Percentiles rank a stretch among this genome's conserved stretches.
Conservation (phyloP, 1,140 invertebrate genomes). For the Manduca sexta region DNA sequence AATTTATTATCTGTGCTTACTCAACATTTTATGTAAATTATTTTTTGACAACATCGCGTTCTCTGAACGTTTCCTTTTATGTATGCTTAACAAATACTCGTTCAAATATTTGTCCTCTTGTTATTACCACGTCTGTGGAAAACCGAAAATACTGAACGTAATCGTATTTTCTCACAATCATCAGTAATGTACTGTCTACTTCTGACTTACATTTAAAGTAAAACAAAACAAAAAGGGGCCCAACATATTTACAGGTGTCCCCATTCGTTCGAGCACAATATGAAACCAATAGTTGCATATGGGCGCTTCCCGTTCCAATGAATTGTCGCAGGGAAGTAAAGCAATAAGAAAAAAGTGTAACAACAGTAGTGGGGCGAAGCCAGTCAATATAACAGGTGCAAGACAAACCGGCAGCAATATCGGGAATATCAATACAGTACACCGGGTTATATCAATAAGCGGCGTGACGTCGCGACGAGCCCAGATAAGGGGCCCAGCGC, state of each 20-base stretch:
- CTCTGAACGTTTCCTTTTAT: slow-evolving; percentile 17
- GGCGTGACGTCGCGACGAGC: slow-evolving; percentile 26
- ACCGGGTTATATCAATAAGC: slow-evolving; percentile 32
- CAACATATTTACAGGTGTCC: slow-evolving; percentile 21
- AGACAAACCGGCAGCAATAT: slow-evolving; percentile 55
- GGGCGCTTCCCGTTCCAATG: slow-evolving; percentile 18
- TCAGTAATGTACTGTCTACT: too few relatives aligned
- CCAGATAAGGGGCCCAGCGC: slow-evolving; percentile 30
- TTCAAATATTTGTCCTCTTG: too few relatives aligned
- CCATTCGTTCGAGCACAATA: slow-evolving; percentile 20
- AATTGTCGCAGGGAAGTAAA: slow-evolving; percentile 21
- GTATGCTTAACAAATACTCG: slow-evolving; percentile 14
- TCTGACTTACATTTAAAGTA: too few relatives aligned
- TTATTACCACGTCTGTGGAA: too few relatives aligned
- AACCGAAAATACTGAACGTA: too few relatives aligned
- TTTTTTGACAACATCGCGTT: slow-evolving; percentile 28
- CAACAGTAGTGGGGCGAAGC: slow-evolving; percentile 19
- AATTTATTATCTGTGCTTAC: slow-evolving; percentile 45
- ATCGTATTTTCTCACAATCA: too few relatives aligned
- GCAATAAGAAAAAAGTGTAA: slow-evolving; percentile 32
- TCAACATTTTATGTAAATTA: slow-evolving; percentile 62
- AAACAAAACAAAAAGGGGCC: slow-evolving; percentile 20
- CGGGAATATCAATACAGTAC: slow-evolving; percentile 29
- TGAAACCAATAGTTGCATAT: slow-evolving; percentile 26
- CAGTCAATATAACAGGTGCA: slow-evolving; percentile 28